Base-by-base conservation (phyloP, 1,140 invertebrate genomes). In the Zelostemma sp. region DNA sequence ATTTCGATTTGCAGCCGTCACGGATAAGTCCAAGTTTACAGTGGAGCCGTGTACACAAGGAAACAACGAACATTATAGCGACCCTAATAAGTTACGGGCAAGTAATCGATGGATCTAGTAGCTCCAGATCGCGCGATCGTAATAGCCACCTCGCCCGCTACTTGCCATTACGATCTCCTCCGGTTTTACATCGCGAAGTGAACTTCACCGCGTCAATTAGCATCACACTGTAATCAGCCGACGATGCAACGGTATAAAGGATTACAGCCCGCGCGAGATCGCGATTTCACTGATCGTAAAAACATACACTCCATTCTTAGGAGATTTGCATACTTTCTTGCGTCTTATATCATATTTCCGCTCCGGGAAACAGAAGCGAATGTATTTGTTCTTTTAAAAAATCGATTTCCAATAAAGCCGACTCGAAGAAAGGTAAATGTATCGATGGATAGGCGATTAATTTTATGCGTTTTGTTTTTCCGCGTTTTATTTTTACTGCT, bases 61-160 rank as follows among this genome's bases (percentile, higher is more conserved):
- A 43, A 43, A 43, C 41, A 43, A 43, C 41, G 17, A 11, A 11
- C 14, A 43, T 43, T 17, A 43, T 3, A 38, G 35, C 35, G 35
- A 38, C 35, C 35, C 35, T 38, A 3, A 38, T 38, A 43, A 43
- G 41, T 17, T 17, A 15, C 12, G 11, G 17, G 41, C 1, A 18
- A 43, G 41, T 43, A 43, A 43, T 43, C 17, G 41, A 43, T 43
- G 41, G 11, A 43, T 43, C 41, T 38, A 14, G 35, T 38, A 14
- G 35, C 9, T 38, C 9, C 35, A n/a, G 35, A 38, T 38, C 35
- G 35, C 12, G 12, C 9, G 9, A 38, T n/a, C 12, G 11, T 38
- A 38, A 38, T 38, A 38, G 35, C 35, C 35, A n/a, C 35, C 35
- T 15, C 41, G 41, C 41, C 41, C 41, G 41, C 14, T 43, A 43